A percentile compares a stretch with the other conserved stretches of the same genome.
Conservation (phyloP, 2,888 invertebrate genomes). For the Villa cingulata region DNA sequence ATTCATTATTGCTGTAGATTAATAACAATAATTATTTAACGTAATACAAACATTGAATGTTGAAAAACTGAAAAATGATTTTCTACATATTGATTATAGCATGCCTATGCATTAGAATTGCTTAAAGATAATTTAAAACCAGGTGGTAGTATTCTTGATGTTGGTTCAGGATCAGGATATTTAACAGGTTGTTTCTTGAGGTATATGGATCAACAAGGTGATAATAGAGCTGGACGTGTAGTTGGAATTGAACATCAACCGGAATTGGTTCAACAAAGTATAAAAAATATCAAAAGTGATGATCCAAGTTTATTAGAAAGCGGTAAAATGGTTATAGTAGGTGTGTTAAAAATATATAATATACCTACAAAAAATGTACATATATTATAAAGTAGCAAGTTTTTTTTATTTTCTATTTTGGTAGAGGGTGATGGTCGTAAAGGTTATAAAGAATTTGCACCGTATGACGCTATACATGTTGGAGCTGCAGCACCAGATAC, state of each 20-base stretch:
- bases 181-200: conserved; percentile 81
- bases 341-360: conserved; percentile 35
- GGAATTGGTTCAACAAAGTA: conserved; percentile 61
- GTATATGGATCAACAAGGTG: conserved; percentile 49
- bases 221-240: conserved; percentile 39
- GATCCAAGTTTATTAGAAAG: conserved; percentile 54
- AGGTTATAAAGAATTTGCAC: conserved; percentile 60
- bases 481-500: conserved; percentile 74
- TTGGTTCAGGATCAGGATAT: conserved; percentile 90
- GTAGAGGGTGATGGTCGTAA: conserved; percentile 78
- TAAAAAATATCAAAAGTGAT: conserved; percentile 60
- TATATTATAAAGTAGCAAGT: not conserved
- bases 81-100: too few species aligned
- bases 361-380: not conserved
- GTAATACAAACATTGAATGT: too few species aligned
- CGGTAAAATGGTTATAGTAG: conserved; percentile 54
- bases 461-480: conserved; percentile 87
- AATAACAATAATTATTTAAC: conserved; percentile 6
- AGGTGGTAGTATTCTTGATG: conserved; percentile 72
- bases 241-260: conserved; percentile 87
- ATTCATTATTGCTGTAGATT: too few species aligned
- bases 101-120: conserved; percentile 80
- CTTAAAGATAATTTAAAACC: conserved; percentile 61
- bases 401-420: not conserved
- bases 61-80: too few species aligned